phyloP scores from a whole-genome alignment of 2,113 vertebrate species.

The Plecotus auritus region DNA sequence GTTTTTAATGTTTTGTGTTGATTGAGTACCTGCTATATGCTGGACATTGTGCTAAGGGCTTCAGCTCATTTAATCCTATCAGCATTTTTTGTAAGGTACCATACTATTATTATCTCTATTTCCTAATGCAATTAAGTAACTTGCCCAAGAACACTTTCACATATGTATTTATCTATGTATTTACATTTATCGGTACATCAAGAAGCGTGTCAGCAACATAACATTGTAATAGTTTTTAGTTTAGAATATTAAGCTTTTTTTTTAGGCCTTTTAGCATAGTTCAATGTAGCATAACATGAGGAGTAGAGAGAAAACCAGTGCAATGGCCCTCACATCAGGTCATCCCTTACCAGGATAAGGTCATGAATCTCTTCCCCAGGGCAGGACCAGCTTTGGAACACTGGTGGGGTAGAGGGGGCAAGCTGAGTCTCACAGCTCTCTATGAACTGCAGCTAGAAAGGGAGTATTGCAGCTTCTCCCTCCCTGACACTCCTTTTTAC shows the following conservation, averaged over 20 bases:
- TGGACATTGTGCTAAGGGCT: neutral
- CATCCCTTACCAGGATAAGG: neutral
- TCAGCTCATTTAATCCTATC: neutral
- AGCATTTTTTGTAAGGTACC: neutral
- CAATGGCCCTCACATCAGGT: neutral
- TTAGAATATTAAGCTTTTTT: neutral
- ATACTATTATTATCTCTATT: neutral
- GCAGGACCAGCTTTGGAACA: neutral
- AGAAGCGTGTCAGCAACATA: neutral
- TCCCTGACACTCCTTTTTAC: neutral
- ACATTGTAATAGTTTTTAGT: neutral
- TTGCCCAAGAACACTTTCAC: neutral
- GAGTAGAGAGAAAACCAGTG: neutral
- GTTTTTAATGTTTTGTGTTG: conserved; percentile 2
- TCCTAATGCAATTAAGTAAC: neutral
- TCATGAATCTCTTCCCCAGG: neutral
- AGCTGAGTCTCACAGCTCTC: neutral
- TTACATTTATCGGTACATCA: neutral
- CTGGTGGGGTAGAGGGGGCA: neutral
- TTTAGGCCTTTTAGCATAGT: neutral
- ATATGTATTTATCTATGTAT: neutral
- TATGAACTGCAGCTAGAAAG: neutral
- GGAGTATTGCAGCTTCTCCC: neutral
- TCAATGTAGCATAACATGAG: neutral
- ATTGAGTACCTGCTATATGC: neutral